Percentiles rank a stretch among this genome's conserved stretches.
phyloP scores from a whole-genome alignment of 2,888 invertebrate genomes.

The Lutraria lutraria region DNA sequence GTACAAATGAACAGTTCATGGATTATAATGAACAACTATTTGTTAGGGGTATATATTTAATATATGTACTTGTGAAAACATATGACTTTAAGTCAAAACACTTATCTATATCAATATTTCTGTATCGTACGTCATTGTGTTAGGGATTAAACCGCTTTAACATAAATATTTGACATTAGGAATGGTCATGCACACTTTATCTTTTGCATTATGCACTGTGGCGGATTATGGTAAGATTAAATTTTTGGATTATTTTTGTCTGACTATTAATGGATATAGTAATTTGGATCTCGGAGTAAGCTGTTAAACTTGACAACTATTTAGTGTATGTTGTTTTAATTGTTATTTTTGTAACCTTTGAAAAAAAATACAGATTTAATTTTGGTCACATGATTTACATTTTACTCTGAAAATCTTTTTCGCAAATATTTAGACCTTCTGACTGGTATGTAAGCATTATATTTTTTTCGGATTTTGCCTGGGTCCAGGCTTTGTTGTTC shows the following conservation, averaged over 20 bases:
- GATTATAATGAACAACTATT: too few species aligned
- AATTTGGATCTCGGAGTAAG: background rate
- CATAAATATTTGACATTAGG: background rate
- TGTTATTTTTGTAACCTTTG: background rate
- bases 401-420: too few species aligned
- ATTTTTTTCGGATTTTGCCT: too few species aligned
- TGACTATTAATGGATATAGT: background rate
- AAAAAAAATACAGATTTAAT: background rate
- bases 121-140: background rate
- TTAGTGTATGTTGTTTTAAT: background rate
- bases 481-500: too few species aligned
- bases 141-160: background rate
- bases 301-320: slow-evolving; percentile 10
- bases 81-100: too few species aligned
- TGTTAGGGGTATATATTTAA: too few species aligned
- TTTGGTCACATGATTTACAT: too few species aligned
- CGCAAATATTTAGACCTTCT: too few species aligned
- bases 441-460: too few species aligned
- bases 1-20: too few species aligned
- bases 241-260: background rate
- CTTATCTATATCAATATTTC: background rate
- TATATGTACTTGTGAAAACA: too few species aligned
- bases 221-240: background rate
- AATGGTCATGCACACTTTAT: background rate
- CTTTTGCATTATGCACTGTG: background rate